Conservation (phyloP, 1,140 invertebrate genomes). For the Linepithema humile region DNA sequence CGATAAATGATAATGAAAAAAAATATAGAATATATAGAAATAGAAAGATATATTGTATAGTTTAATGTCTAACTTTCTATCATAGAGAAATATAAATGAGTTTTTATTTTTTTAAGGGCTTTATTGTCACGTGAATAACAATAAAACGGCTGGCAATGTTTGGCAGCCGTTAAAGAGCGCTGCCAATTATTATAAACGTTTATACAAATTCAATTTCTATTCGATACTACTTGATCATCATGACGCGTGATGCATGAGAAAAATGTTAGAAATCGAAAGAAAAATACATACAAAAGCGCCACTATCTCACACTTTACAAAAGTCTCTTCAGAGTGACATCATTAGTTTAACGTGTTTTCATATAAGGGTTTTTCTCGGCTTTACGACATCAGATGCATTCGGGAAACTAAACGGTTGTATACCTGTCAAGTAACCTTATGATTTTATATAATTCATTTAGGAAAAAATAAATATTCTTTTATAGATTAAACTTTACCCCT, state of each 20-base stretch:
- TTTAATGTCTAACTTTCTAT: too few species aligned
- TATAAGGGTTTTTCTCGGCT: slow-evolving; percentile 54
- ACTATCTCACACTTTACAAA: neutral
- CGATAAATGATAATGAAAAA: too few species aligned
- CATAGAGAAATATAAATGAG: too few species aligned
- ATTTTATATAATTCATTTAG: neutral
- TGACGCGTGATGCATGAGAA: slow-evolving; percentile 41
- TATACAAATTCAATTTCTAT: slow-evolving; percentile 71
- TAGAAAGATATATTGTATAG: too few species aligned
- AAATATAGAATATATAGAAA: too few species aligned
- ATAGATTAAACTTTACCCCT: too few species aligned
- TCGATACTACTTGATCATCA: slow-evolving; percentile 39
- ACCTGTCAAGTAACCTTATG: slow-evolving; percentile 24
- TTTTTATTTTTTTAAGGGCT: slow-evolving; percentile 65
- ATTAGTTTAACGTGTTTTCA: slow-evolving; percentile 11
- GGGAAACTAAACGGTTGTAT: slow-evolving; percentile 32
- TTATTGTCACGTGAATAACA: slow-evolving; percentile 79
- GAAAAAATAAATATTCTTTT: neutral
- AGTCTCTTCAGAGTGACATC: slow-evolving; percentile 1
- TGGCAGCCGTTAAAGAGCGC: slow-evolving; percentile 61
- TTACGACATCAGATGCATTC: slow-evolving; percentile 47
- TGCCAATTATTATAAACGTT: slow-evolving; percentile 74
- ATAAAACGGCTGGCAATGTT: slow-evolving; percentile 67
- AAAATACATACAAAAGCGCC: slow-evolving; percentile 54
- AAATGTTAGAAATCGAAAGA: slow-evolving; percentile 49